Conservation (phyloP, 2,113 vertebrate species). For the Oxyura jamaicensis region DNA sequence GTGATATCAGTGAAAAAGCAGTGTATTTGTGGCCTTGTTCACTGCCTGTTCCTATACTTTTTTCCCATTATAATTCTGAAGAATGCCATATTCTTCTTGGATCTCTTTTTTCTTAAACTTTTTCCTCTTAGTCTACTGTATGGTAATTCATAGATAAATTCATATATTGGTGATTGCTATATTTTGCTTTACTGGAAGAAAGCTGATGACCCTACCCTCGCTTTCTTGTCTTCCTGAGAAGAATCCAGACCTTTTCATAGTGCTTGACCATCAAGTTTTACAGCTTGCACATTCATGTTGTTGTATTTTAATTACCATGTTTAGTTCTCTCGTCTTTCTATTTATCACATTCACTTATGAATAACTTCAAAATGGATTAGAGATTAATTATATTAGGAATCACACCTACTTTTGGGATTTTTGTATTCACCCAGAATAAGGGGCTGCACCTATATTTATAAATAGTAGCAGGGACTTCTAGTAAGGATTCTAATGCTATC, state of each 20-base stretch:
- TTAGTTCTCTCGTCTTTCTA: background rate
- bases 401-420: background rate
- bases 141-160: background rate
- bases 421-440: background rate
- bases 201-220: background rate
- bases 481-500: background rate
- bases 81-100: background rate
- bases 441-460: background rate
- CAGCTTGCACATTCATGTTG: background rate
- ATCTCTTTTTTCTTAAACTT: background rate
- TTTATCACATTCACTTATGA: background rate
- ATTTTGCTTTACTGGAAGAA: background rate
- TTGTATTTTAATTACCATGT: constrained; percentile 24
- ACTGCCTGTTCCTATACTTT: background rate
- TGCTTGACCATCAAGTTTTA: background rate
- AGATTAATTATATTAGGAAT: constrained; percentile 7
- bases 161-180: background rate
- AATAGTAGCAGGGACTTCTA: background rate
- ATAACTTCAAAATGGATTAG: constrained; percentile 9
- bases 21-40: background rate
- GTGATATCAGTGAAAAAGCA: background rate
- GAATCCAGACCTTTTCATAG: background rate
- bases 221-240: background rate
- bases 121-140: background rate
- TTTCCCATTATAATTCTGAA: background rate